Evolutionary conservation across 2,888 invertebrate species (phyloP), one percentile per base, ranked within the genome.

Genomic region (Cephus pygmeus): DNA sequence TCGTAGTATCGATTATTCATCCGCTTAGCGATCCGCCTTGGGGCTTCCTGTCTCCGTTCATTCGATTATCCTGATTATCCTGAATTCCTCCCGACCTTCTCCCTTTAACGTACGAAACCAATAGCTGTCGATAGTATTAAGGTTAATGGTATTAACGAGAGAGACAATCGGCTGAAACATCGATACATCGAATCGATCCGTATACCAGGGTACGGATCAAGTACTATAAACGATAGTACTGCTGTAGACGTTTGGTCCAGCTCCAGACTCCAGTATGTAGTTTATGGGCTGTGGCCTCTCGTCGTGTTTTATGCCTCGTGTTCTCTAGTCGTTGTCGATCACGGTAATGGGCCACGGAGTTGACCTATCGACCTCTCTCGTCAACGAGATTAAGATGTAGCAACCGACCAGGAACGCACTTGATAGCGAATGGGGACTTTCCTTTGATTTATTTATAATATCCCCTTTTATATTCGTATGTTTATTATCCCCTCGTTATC

Each of bases 311-410:
- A 78, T 76, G 78, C 75, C 68, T 73, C 78, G 76, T 78, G 78
- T 78, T 78, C 56, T 78, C 78, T 78, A 78, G 75, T 73, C 75
- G 73, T 78, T 78, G 77, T 78, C 78, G 78, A 78, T 78, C 78
- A 34, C 76, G 75, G 78, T 78, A 78, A 78, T 78, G 78, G 78
- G 78, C 78, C 78, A 78, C 76, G 78, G 78, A 78, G 75, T 78
- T 75, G 78, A 78, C 78, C 78, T 40, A 34, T 36, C 73, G 78
- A 78, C 78, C 76, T 73, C 76, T 40, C 71, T 71, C 75, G 71
- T 69, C 75, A 78, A 78, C 75, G 75, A 75, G 78, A 78, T 78
- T 78, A 75, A 78, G 78, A 78, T 78, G 78, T 78, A 78, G 78
- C 78, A 78, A 78, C 36, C 71, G 40, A 56, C 56, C 9, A 15